Percentiles rank a stretch among this genome's conserved stretches.
These are phyloP conservation scores for Prinia subflava DNA, from an alignment of 2,113 vertebrate genomes.

Conservation along the genomic window DNA sequence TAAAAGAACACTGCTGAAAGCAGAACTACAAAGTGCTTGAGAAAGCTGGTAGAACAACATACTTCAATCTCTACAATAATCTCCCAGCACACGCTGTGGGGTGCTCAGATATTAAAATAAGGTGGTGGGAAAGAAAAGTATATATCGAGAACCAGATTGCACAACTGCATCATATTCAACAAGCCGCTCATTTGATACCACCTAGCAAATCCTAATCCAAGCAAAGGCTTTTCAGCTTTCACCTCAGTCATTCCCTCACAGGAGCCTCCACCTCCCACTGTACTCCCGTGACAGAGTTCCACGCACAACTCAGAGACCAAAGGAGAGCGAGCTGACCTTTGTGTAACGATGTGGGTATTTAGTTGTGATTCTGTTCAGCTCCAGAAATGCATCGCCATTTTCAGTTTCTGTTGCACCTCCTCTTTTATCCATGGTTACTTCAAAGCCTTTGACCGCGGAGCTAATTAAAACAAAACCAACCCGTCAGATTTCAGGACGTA, in stretches of 20 bases:
- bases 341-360: slow-evolving; percentile 85
- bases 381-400: slow-evolving; percentile 75
- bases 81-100: not conserved
- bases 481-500: fast-evolving
- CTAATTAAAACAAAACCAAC: not conserved
- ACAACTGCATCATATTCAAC: not conserved
- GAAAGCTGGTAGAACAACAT: not conserved
- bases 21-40: not conserved
- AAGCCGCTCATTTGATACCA: not conserved
- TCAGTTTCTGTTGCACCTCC: slow-evolving; percentile 76
- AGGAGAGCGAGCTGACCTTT: slow-evolving; percentile 76
- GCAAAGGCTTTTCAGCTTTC: not conserved
- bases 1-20: not conserved
- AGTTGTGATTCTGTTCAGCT: slow-evolving; percentile 67
- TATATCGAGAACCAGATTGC: not conserved
- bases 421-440: slow-evolving; percentile 87
- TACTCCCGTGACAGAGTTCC: fast-evolving
- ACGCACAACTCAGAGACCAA: not conserved
- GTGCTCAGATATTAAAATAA: not conserved
- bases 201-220: not conserved
- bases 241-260: not conserved
- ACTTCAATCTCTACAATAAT: not conserved
- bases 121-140: not conserved
- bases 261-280: not conserved
- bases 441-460: slow-evolving; percentile 35